These are phyloP conservation scores for Acanthosepion pharaonis DNA, from an alignment of 2,888 invertebrate species.

Conservation along the genomic window DNA sequence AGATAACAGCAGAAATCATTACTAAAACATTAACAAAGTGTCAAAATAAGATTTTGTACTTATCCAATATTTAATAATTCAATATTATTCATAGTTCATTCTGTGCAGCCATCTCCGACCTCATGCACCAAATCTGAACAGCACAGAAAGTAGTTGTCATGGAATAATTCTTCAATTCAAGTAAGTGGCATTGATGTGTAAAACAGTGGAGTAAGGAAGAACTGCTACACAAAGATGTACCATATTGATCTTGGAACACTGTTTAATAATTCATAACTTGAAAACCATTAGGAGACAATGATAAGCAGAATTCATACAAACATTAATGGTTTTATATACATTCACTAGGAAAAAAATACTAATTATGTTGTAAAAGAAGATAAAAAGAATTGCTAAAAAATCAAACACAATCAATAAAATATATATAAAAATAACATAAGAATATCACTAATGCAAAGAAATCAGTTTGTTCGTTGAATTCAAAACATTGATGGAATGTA, in stretches of 20 bases:
- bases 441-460: background rate
- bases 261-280: slow-evolving; percentile 33
- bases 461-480: background rate
- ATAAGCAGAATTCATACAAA: background rate
- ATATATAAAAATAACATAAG: background rate
- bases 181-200: slow-evolving; percentile 8
- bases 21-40: slow-evolving; percentile 4
- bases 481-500: background rate
- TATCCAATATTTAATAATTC: slow-evolving; percentile 20
- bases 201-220: background rate
- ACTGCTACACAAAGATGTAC: background rate
- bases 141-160: background rate
- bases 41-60: slow-evolving; percentile 14
- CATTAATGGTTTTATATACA: slow-evolving; percentile 8
- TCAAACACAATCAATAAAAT: background rate
- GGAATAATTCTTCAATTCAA: slow-evolving; percentile 14
- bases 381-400: background rate
- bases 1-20: background rate
- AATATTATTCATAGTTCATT: slow-evolving; percentile 33
- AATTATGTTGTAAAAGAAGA: background rate
- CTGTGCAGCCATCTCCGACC: background rate
- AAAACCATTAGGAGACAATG: slow-evolving; percentile 17
- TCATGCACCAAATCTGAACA: background rate
- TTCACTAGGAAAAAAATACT: background rate
- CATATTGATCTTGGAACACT: background rate